Evolutionary conservation across 2,113 vertebrate species (phyloP).

Genomic region (Geococcyx californianus): DNA sequence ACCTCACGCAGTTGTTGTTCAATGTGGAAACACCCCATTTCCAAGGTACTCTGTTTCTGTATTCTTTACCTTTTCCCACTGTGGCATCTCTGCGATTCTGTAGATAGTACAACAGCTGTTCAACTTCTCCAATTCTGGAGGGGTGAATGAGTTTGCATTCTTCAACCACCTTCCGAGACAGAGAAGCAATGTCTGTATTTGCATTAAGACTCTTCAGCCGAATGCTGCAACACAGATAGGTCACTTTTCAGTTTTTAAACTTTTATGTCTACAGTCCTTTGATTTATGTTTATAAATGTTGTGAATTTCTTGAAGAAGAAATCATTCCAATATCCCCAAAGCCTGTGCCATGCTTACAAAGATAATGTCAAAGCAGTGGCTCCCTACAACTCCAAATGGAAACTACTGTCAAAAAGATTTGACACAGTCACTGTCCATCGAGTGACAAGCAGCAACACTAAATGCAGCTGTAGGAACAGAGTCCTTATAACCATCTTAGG

Average conservation of each 20-base stretch:
- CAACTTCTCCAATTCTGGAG: slow-evolving; percentile 89
- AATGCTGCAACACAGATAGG: slow-evolving; percentile 78
- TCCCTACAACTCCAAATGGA: not conserved
- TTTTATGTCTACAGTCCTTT: not conserved
- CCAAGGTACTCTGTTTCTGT: not conserved
- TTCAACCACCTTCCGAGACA: slow-evolving; percentile 94
- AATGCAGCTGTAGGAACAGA: not conserved
- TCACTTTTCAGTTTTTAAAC: not conserved
- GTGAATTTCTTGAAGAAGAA: not conserved
- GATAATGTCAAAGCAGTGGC: not conserved
- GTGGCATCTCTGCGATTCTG: slow-evolving; percentile 88
- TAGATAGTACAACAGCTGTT: slow-evolving; percentile 92
- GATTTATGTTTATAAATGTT: not conserved
- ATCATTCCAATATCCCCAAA: not conserved
- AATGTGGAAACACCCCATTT: not conserved
- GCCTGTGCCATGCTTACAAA: not conserved
- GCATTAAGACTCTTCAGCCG: slow-evolving; percentile 95
- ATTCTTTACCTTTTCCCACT: slow-evolving; percentile 73
- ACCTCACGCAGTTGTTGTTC: not conserved
- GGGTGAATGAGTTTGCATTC: slow-evolving; percentile 94
- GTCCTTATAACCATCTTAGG: not conserved
- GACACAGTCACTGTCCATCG: not conserved
- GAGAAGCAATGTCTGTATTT: slow-evolving; percentile 89
- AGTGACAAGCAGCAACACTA: not conserved
- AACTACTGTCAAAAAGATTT: not conserved